These are phyloP conservation scores for Forficula auricularia DNA, from an alignment of 1,140 invertebrate genomes.

Conservation along the genomic window DNA sequence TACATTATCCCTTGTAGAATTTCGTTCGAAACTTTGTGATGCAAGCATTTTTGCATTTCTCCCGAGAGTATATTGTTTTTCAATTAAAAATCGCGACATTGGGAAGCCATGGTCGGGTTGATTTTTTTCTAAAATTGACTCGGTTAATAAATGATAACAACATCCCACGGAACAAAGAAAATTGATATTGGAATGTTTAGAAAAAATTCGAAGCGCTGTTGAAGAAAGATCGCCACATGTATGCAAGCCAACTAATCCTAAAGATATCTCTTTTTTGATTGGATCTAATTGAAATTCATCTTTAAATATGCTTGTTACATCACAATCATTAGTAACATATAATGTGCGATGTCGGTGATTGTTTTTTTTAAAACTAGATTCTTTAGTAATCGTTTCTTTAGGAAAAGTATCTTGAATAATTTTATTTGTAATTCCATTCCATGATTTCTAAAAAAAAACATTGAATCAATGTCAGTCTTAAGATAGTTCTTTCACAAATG, in stretches of 20 bases:
- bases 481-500: no score
- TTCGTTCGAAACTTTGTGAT: constrained; percentile 53
- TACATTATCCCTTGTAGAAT: no score
- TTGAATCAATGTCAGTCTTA: no score
- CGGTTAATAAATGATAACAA: constrained; percentile 70
- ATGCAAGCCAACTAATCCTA: constrained; percentile 59
- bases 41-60: constrained; percentile 68
- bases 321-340: constrained; percentile 19
- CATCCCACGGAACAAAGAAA: constrained; percentile 68
- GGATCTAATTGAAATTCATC: constrained; percentile 26
- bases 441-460: constrained; percentile 12
- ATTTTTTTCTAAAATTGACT: no score
- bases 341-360: constrained; percentile 7
- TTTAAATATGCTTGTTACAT: constrained; percentile 30
- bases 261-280: constrained; percentile 23
- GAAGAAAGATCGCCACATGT: constrained; percentile 74
- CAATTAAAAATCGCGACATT: constrained; percentile 40
- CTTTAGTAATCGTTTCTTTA: neutral
- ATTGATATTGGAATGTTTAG: constrained; percentile 31
- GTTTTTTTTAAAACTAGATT: neutral
- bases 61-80: constrained; percentile 37
- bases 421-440: constrained; percentile 7
- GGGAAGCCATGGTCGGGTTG: constrained; percentile 39
- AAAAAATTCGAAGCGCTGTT: constrained; percentile 55
- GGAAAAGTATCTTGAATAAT: neutral